phyloP scores from a whole-genome alignment of 2,113 vertebrate genomes.

The Notothenia coriiceps region DNA sequence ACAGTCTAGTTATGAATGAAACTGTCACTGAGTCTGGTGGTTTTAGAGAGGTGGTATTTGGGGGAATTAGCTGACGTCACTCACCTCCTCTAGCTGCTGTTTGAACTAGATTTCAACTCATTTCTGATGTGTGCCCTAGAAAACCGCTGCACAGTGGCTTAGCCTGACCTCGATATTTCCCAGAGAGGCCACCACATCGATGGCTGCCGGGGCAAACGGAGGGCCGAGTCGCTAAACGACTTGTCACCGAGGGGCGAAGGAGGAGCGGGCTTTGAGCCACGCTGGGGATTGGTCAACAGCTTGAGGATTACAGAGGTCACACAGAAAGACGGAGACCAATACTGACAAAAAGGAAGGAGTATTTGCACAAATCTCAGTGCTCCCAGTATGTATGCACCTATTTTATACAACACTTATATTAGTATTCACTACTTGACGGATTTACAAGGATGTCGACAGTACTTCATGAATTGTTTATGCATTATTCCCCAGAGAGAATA shows the following conservation, averaged over 20 bases:
- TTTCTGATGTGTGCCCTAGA: constrained; percentile 72
- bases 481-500: constrained; percentile 4
- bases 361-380: constrained; percentile 1
- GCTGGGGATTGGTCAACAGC: constrained; percentile 52
- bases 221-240: constrained; percentile 53
- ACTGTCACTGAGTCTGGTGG: no score
- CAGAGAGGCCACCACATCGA: constrained; percentile 69
- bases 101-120: constrained; percentile 71
- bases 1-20: no score
- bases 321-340: constrained; percentile 22
- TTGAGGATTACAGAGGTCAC: constrained; percentile 61
- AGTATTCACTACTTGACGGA: background rate
- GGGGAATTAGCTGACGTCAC: constrained; percentile 40
- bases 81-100: constrained; percentile 54
- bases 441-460: background rate
- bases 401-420: background rate
- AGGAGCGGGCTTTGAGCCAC: constrained; percentile 47
- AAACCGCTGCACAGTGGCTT: constrained; percentile 68
- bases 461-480: constrained; percentile 6
- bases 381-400: background rate
- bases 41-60: constrained; percentile 19
- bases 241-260: constrained; percentile 37
- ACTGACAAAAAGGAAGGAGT: constrained; percentile 5
- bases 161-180: constrained; percentile 77
- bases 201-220: constrained; percentile 66